Evolutionary conservation across 2,888 invertebrate genomes (phyloP), one percentile per base, ranked within the genome.

Genomic region (Ophioninae sp.): DNA sequence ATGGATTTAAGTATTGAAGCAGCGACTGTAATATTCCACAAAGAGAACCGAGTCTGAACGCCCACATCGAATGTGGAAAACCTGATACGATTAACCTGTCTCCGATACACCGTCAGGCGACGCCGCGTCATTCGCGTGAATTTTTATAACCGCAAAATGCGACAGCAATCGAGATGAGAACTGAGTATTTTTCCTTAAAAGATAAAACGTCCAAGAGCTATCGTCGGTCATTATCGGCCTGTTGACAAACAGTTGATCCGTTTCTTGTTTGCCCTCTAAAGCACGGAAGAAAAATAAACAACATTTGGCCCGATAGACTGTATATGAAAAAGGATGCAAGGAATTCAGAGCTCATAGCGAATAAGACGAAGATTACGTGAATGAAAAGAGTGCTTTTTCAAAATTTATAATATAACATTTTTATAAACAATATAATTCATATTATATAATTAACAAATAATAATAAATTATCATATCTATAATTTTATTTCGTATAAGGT

Each of bases 121-220:
- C 73, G 61, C 62, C 62, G n/a, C 50, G 56, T 39, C 20, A 65
- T 17, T 57, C 37, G 21, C 57, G 65, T 21, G 21, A 75, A 67
- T 75, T 72, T 61, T 72, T 72, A 72, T 61, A 61, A 61, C 72
- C 72, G 20, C 61, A 21, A 72, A 72, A 59, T 72, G 39, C 57
- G 70, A 59, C 37, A 39, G 21, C n/a, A 39, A 59, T 59, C 57
- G 57, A 72, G 70, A 72, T 39, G 21, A 72, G 39, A 39, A 59
- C 39, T 21, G 39, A 72, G 57, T 72, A 72, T 37, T 59, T 72
- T 72, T 59, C 59, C 59, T 72, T n/a, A 30, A 30, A 30, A 30
- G 30, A 70, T 30, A 72, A 72, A 39, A 72, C n/a, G n/a, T 72
- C 30, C 56, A 13, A 70, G 17, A 30, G 69, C 30, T 30, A 56